Evolutionary conservation across 2,797 vertebrate species (phyloP), one percentile per base, ranked within the genome.

Genomic region (Trichosurus vulpecula): DNA sequence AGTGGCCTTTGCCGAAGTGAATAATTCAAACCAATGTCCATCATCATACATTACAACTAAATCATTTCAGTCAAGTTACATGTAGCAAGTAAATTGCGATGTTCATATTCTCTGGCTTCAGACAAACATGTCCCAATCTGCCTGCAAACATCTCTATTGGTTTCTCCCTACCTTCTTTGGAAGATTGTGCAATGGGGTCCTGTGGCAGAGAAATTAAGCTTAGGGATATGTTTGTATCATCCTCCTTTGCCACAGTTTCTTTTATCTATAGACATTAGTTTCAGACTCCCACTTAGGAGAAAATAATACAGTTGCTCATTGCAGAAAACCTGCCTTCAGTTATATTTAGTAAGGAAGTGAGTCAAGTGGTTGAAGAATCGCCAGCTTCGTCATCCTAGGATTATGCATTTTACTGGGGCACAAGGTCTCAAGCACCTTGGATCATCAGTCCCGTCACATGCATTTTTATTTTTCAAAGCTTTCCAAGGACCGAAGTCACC

Each of bases 271-370:
- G 66, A 98, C 98, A 98, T 99, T 98, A 98, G 96, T 98, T 98
- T 97, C 97, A 97, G 97, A 97, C 98, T 98, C 98, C 98, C 97
- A 96, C 22, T 98, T 97, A 97, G 97, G 98, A 97, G 97, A 98
- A 94, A 98, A 97, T 51, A 98, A 97, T 97, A 97, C 97, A 97
- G 95, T 96, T 96, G 97, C 97, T 98, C 95, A 97, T 93, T 95
- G 97, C 98, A 97, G 97, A 98, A 98, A 98, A 97, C 98, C 98
- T 98, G 96, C 97, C 97, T 98, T 96, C 91, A 57, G 97, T 98
- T 98, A 96, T 98, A 96, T 91, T 53, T 98, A 98, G 93, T 94
- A 96, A 97, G 98, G 96, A 96, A 98, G 98, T 98, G 98, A 98
- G 96, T 98, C 96, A 98, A 98, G 97, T 94, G 54, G 2, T 96